phyloP scores from a whole-genome alignment of 2,113 vertebrate species.

The Nestor notabilis region DNA sequence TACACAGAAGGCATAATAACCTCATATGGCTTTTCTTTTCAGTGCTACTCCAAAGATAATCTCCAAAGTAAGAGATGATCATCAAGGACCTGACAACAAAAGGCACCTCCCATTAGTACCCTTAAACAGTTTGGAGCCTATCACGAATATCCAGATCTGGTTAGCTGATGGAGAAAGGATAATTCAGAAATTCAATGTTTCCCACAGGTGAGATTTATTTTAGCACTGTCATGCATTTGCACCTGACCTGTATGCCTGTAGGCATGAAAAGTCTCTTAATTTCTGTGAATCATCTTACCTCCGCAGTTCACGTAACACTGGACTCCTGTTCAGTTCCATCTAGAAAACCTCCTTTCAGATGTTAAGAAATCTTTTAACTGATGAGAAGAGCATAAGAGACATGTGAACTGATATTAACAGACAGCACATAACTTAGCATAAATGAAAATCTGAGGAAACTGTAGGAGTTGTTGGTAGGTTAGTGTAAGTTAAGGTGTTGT shows the following conservation, averaged over 20 bases:
- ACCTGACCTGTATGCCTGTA: background rate
- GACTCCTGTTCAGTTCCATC: background rate
- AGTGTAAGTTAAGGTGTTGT: background rate
- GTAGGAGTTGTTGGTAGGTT: background rate
- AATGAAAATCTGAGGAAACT: background rate
- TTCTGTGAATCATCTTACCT: background rate
- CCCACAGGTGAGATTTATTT: slow-evolving; percentile 83
- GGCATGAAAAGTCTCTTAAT: background rate
- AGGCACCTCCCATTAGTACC: slow-evolving; percentile 81
- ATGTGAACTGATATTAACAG: background rate
- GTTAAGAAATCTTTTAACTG: background rate
- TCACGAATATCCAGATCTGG: slow-evolving; percentile 94
- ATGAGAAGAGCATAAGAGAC: background rate
- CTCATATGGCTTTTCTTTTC: background rate
- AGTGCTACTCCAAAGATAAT: slow-evolving; percentile 91
- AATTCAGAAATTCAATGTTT: slow-evolving; percentile 92
- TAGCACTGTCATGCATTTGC: background rate
- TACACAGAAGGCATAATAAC: background rate
- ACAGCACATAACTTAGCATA: background rate
- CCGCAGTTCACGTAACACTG: background rate
- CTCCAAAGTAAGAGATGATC: slow-evolving; percentile 82
- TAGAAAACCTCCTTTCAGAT: background rate
- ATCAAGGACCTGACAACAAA: slow-evolving; percentile 77
- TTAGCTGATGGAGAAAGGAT: slow-evolving; percentile 91
- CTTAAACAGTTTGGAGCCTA: slow-evolving; percentile 85